Evolutionary conservation across 2,797 vertebrate genomes (phyloP).

Genomic region (Arctocebus calabarensis): DNA sequence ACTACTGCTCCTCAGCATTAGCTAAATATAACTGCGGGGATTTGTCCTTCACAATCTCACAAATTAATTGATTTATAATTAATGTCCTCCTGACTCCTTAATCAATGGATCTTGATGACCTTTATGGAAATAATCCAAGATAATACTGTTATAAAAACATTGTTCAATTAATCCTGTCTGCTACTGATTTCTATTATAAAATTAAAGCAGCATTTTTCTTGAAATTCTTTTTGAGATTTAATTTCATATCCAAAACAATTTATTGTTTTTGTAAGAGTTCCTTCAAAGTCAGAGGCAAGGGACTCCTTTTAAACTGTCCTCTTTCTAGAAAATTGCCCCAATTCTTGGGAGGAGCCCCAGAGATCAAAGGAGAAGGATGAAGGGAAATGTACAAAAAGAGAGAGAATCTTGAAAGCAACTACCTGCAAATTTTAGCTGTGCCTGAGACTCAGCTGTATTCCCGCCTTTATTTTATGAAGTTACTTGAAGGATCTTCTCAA

Average conservation of each 20-base stretch:
- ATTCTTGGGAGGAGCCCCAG: neutral
- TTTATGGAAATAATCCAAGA: neutral
- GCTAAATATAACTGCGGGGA: neutral
- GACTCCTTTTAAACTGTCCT: neutral
- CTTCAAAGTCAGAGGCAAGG: neutral
- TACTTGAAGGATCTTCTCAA: neutral
- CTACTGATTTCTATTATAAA: neutral
- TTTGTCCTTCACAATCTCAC: neutral
- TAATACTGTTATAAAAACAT: neutral
- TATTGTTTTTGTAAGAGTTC: neutral
- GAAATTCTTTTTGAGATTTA: neutral
- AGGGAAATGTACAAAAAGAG: neutral
- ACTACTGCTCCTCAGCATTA: neutral
- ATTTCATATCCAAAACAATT: neutral
- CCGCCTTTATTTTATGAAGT: neutral
- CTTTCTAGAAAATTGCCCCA: neutral
- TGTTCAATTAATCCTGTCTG: conserved; percentile 30
- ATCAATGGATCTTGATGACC: neutral
- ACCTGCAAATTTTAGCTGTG: neutral
- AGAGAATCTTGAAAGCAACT: neutral
- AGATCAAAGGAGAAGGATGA: neutral
- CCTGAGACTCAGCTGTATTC: neutral
- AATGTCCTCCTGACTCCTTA: neutral
- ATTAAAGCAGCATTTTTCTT: neutral
- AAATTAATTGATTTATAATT: neutral